Conservation (phyloP, 2,113 vertebrate species). For the Scalopus aquaticus region DNA sequence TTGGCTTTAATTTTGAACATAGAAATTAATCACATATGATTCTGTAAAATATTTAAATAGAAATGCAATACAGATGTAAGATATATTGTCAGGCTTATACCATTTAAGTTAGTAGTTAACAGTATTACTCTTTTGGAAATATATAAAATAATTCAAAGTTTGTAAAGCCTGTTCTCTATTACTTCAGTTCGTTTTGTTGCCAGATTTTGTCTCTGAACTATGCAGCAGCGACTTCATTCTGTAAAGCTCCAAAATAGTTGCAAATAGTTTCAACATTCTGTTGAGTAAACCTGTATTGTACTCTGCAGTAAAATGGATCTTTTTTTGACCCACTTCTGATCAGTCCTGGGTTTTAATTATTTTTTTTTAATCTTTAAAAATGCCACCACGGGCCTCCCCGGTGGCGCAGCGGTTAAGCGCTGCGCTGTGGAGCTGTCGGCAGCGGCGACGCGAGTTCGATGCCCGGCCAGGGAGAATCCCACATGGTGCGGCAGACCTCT, state of each 20-base stretch:
- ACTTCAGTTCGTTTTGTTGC: background rate
- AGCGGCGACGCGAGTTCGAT: too few relatives aligned
- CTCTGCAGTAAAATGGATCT: constrained; percentile 10
- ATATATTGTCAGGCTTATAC: background rate
- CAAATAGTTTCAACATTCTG: constrained; percentile 13
- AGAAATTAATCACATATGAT: background rate
- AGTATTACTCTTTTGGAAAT: constrained; percentile 21
- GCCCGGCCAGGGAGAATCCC: too few relatives aligned
- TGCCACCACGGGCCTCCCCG: too few relatives aligned
- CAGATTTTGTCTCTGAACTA: background rate
- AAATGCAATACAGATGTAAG: background rate
- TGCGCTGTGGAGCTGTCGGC: too few relatives aligned
- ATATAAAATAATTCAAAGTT: constrained; percentile 17
- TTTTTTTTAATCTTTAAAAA: background rate
- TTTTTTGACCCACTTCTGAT: constrained; percentile 19
- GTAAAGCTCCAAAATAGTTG: background rate
- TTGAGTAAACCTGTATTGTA: background rate
- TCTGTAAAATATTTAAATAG: constrained; percentile 30
- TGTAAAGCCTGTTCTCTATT: background rate
- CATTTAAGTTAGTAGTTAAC: constrained; percentile 18
- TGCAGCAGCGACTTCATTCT: background rate
- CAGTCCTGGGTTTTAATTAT: background rate
- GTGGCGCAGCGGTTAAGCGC: too few relatives aligned
- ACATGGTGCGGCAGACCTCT: too few relatives aligned
- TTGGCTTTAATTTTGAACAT: constrained; percentile 43